phyloP scores from a whole-genome alignment of 2,888 invertebrate genomes.

The Cryptocephalus primarius region DNA sequence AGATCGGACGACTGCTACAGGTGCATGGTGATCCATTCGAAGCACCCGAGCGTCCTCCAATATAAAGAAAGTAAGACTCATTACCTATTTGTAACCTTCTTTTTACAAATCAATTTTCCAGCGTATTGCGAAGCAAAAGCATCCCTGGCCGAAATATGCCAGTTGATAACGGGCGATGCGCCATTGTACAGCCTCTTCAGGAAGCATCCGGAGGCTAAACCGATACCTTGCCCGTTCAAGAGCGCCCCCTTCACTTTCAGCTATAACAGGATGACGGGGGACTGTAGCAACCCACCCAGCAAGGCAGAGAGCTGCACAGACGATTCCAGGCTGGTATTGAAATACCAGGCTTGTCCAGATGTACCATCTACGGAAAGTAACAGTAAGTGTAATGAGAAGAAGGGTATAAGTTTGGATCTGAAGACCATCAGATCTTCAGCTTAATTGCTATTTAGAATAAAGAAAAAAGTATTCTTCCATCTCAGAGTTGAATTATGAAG shows the following conservation, averaged over 20 bases:
- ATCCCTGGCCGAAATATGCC: constrained; percentile 52
- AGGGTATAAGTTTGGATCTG: no score
- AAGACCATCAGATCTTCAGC: no score
- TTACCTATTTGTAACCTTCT: neutral
- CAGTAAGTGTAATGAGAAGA: constrained; percentile 40
- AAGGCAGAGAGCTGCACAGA: constrained; percentile 77
- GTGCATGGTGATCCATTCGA: constrained; percentile 67
- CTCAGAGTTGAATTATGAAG: no score
- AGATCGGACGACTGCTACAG: constrained; percentile 58
- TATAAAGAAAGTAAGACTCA: constrained; percentile 70
- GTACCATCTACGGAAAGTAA: constrained; percentile 66
- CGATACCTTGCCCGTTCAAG: constrained; percentile 63
- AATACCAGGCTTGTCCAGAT: constrained; percentile 76
- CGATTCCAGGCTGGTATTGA: constrained; percentile 64
- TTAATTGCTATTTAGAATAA: no score
- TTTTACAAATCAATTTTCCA: constrained; percentile 22
- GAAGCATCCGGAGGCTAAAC: constrained; percentile 54
- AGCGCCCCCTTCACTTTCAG: constrained; percentile 73
- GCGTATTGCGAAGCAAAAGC: constrained; percentile 51
- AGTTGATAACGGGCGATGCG: constrained; percentile 59
- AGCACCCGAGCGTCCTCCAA: constrained; percentile 66
- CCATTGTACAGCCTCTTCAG: constrained; percentile 65
- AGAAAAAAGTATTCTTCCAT: no score
- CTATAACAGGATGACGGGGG: constrained; percentile 55
- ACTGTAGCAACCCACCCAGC: constrained; percentile 65